phyloP scores from a whole-genome alignment of 1,140 invertebrate species.

The Drosophila prosaltans region DNA sequence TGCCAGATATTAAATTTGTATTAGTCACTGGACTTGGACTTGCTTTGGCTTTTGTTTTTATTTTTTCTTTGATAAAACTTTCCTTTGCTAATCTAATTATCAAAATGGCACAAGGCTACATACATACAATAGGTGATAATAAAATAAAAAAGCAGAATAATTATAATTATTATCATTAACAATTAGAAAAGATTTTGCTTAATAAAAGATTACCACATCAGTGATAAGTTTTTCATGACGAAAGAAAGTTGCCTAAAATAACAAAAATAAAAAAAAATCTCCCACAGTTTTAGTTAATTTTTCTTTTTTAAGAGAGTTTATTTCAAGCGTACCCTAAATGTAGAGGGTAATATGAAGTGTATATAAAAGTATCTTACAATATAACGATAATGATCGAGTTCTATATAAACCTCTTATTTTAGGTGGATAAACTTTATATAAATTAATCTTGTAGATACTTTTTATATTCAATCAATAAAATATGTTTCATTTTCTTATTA shows the following conservation, averaged over 20 bases:
- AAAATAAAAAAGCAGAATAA: not conserved
- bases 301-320: not conserved
- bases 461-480: too few species aligned
- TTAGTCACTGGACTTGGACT: constrained; percentile 43
- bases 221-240: not conserved
- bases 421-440: too few species aligned
- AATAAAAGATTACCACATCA: not conserved
- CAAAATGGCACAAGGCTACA: constrained; percentile 49
- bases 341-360: not conserved
- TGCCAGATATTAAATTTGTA: constrained; percentile 24
- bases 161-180: not conserved
- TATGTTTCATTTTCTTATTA: too few species aligned
- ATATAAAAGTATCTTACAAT: not conserved
- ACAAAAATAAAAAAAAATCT: not conserved
- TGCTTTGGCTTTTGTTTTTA: constrained; percentile 27
- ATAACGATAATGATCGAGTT: too few species aligned
- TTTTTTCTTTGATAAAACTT: constrained; percentile 34
- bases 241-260: constrained; percentile 3
- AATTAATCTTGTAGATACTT: too few species aligned
- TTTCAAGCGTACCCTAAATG: not conserved
- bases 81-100: constrained; percentile 57
- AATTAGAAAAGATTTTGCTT: not conserved
- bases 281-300: not conserved
- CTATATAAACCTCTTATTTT: too few species aligned
- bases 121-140: not conserved